Evolutionary conservation across 1,140 invertebrate genomes (phyloP), one percentile per base, ranked within the genome.

Genomic region (Drosophila virilis): DNA sequence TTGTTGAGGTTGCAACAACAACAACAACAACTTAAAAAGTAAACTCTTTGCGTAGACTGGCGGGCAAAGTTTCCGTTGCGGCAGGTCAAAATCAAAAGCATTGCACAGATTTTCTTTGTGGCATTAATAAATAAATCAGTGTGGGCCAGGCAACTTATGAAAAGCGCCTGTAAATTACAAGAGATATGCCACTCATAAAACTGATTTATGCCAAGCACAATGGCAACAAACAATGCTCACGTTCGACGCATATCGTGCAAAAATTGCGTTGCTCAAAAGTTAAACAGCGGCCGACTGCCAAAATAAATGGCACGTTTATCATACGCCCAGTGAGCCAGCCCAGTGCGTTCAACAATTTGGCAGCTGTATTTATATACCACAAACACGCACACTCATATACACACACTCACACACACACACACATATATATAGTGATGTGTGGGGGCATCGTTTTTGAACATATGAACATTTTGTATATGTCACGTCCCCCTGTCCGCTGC

Each of bases 281-380:
- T 62, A 74, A 70, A 58, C 51, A 64, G 45, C 57, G 42, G 43
- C 57, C 50, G 65, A 62, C 35, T 71, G 73, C 60, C 72, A 67
- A 67, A 82, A 83, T 89, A 86, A 89, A 86, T 86, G 83, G 83
- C 83, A 86, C 83, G 83, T 86, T 86, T 86, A 88, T 86, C 83
- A 86, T 83, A 88, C 83, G 83, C 79, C 84, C 83, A 71, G 83
- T 88, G 77, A 61, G 83, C 84, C 84, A 61, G 83, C 84, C 84
- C 83, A 75, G 83, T 89, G 79, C 68, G 72, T 74, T 52, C 46
- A 62, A 82, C 83, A 80, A 69, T 86, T 86, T 88, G 84, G 83
- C 84, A 88, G 84, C 69, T 37, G 71, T 88, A 83, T 86, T 86
- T 88, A 86, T 86, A 80, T 80, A 89, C 78, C 60, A 12, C 60